phyloP scores from a whole-genome alignment of 2,797 vertebrate genomes.

The Pseudochirops cupreus region DNA sequence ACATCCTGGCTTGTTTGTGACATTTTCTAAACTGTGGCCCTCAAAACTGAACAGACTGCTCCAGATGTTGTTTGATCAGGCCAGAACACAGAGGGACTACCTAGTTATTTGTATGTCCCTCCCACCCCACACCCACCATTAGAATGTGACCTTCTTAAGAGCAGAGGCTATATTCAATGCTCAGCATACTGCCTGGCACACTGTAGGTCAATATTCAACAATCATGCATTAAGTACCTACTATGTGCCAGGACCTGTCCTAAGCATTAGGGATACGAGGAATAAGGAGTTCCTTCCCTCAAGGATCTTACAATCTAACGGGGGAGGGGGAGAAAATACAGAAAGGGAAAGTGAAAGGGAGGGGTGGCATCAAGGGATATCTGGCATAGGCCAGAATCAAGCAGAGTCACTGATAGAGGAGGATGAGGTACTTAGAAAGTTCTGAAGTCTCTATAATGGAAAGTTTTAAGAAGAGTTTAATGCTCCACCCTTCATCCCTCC shows the following conservation, averaged over 20 bases:
- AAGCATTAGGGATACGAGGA: background rate
- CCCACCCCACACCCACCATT: no score
- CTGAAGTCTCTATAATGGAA: background rate
- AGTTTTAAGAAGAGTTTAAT: background rate
- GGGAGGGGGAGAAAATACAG: background rate
- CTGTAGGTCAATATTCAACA: background rate
- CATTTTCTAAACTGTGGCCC: background rate
- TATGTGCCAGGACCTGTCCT: background rate
- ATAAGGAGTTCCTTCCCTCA: background rate
- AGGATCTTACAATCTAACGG: background rate
- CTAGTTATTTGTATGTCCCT: background rate
- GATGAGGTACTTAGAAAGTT: background rate
- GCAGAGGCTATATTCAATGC: background rate
- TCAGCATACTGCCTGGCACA: background rate
- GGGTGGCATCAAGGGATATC: background rate
- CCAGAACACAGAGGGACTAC: background rate
- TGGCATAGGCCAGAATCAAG: background rate
- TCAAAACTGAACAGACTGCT: background rate
- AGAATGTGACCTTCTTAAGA: background rate
- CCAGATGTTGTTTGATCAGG: background rate
- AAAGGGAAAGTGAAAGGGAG: background rate
- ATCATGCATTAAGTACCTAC: background rate
- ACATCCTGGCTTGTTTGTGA: background rate
- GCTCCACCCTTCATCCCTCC: background rate
- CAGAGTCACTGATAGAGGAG: background rate